A percentile compares a stretch with the other conserved stretches of the same genome.
phyloP scores from a whole-genome alignment of 2,797 vertebrate species.

The Coregonus suidteri region DNA sequence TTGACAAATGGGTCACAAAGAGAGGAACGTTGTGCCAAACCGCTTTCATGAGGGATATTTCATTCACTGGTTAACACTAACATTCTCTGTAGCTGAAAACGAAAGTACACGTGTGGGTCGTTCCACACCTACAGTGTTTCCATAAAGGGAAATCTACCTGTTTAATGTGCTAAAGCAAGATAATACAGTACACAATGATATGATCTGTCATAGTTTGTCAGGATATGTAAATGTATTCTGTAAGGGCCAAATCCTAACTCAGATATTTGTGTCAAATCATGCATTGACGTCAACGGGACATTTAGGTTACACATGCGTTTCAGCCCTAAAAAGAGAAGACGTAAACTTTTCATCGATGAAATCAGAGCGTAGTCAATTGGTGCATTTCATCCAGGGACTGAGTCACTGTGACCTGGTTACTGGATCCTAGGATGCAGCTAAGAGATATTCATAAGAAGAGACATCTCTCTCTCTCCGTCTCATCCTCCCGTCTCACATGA shows the following conservation, averaged over 20 bases:
- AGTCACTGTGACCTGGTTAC: constrained; percentile 32
- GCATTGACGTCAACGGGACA: neutral
- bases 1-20: constrained; percentile 42
- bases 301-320: neutral
- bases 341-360: neutral
- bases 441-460: constrained; percentile 9
- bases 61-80: constrained; percentile 39
- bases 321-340: neutral
- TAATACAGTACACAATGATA: neutral
- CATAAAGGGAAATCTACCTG: constrained; percentile 10
- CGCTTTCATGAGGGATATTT: constrained; percentile 39
- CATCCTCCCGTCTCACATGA: constrained; percentile 24
- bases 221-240: neutral
- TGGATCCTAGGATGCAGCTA: constrained; percentile 27
- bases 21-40: constrained; percentile 20
- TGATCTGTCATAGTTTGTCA: neutral
- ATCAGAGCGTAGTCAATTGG: neutral
- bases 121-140: constrained; percentile 45
- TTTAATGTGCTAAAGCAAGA: neutral
- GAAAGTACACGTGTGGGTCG: constrained; percentile 45
- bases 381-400: neutral
- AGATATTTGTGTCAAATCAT: neutral
- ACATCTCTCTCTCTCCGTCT: neutral
- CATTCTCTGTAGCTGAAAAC: constrained; percentile 28
- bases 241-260: neutral